Evolutionary conservation across 2,797 vertebrate species (phyloP).

Genomic region (Arctocebus calabarensis): DNA sequence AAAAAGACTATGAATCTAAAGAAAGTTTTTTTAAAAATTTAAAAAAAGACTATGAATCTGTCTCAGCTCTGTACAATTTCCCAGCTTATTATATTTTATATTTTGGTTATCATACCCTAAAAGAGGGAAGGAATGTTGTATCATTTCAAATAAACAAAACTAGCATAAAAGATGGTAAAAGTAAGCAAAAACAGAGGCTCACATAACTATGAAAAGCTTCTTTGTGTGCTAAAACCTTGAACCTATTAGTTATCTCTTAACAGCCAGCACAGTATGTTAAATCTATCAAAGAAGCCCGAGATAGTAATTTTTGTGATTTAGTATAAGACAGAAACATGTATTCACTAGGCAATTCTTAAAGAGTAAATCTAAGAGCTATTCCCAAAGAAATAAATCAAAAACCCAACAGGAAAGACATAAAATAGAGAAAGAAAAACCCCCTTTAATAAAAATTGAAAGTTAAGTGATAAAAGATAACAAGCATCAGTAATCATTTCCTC

Average conservation of each 20-base stretch:
- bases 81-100: constrained; percentile 23
- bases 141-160: not conserved
- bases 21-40: not conserved
- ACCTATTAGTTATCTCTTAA: not conserved
- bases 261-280: not conserved
- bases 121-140: not conserved
- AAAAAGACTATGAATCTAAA: too few relatives aligned
- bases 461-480: not conserved
- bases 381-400: constrained; percentile 23
- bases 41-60: not conserved
- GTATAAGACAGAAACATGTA: not conserved
- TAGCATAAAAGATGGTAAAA: not conserved
- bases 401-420: not conserved
- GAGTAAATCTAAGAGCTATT: not conserved
- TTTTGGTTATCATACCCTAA: constrained; percentile 38
- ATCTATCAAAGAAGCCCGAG: not conserved
- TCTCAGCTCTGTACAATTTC: not conserved
- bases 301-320: not conserved
- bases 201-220: not conserved
- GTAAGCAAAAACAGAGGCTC: not conserved
- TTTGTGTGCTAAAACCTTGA: not conserved
- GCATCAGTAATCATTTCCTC: not conserved
- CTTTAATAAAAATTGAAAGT: constrained; percentile 36
- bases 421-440: not conserved
- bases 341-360: constrained; percentile 18